These are phyloP conservation scores for Mylabris sibirica DNA, from an alignment of 2,888 invertebrate species.

Conservation along the genomic window DNA sequence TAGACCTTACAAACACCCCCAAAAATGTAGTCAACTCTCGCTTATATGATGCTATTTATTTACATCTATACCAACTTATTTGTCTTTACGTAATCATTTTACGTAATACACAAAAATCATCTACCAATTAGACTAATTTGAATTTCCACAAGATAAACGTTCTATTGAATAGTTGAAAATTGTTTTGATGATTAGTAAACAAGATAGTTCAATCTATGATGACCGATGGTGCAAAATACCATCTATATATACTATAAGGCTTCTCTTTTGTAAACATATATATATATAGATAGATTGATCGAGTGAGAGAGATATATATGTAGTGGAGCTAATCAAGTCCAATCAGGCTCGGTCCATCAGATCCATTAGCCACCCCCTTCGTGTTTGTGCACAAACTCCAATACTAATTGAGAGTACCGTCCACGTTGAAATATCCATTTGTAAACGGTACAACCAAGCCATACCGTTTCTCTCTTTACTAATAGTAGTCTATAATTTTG, in stretches of 20 bases:
- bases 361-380: slow-evolving; percentile 63
- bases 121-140: background rate
- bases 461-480: slow-evolving; percentile 21
- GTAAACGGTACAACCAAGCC: slow-evolving; percentile 49
- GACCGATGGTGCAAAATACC: slow-evolving; percentile 24
- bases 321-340: slow-evolving; percentile 68
- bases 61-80: slow-evolving; percentile 35
- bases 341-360: slow-evolving; percentile 66
- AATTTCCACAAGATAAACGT: slow-evolving; percentile 18
- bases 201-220: background rate
- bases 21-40: slow-evolving; percentile 48
- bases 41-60: slow-evolving; percentile 52
- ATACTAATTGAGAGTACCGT: slow-evolving; percentile 60
- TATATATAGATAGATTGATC: slow-evolving; percentile 26
- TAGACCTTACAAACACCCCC: slow-evolving; percentile 36
- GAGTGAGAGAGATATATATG: slow-evolving; percentile 52
- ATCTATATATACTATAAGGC: slow-evolving; percentile 33
- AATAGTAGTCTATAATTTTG: slow-evolving; percentile 25
- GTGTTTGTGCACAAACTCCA: slow-evolving; percentile 61
- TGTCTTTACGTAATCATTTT: slow-evolving; percentile 25
- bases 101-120: background rate
- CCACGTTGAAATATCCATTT: slow-evolving; percentile 56
- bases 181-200: slow-evolving; percentile 2
- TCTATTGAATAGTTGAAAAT: slow-evolving; percentile 14
- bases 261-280: slow-evolving; percentile 54